Conservation (phyloP, 37 sponge, comb jelly and placozoan species). For the Ephydatia muelleri region DNA sequence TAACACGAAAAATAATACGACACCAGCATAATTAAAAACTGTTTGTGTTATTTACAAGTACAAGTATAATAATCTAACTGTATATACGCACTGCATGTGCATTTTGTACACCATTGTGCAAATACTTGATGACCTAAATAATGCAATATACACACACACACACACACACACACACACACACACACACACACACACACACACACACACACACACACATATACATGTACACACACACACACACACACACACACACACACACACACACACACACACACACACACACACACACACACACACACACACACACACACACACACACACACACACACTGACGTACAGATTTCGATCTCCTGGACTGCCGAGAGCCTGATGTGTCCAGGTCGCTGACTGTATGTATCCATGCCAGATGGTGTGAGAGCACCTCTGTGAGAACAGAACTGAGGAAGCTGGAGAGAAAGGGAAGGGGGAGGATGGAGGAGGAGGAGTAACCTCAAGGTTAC, state of each 20-base stretch:
- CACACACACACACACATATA: neutral
- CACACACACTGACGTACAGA: conserved; percentile 1
- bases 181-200: conserved; percentile 7
- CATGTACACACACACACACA: neutral
- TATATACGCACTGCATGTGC: too few species aligned
- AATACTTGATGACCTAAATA: too few species aligned
- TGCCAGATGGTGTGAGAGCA: conserved; percentile 76
- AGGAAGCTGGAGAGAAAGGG: conserved; percentile 57
- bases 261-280: neutral
- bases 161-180: conserved; percentile 30
- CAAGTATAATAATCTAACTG: too few species aligned
- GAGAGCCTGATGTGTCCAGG: conserved; percentile 17
- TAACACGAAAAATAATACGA: too few species aligned
- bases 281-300: neutral
- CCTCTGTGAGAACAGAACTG: conserved; percentile 66
- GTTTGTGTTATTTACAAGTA: too few species aligned
- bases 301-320: neutral
- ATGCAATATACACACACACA: conserved; percentile 1
- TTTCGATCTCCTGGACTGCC: conserved; percentile 27
- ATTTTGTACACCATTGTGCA: too few species aligned
- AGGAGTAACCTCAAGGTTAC: neutral
- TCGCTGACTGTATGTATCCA: conserved; percentile 65
- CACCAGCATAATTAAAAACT: too few species aligned
- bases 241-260: neutral
- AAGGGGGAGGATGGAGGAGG: neutral